phyloP scores from a whole-genome alignment of 1,140 invertebrate species.

The Himalopsyche phryganea region DNA sequence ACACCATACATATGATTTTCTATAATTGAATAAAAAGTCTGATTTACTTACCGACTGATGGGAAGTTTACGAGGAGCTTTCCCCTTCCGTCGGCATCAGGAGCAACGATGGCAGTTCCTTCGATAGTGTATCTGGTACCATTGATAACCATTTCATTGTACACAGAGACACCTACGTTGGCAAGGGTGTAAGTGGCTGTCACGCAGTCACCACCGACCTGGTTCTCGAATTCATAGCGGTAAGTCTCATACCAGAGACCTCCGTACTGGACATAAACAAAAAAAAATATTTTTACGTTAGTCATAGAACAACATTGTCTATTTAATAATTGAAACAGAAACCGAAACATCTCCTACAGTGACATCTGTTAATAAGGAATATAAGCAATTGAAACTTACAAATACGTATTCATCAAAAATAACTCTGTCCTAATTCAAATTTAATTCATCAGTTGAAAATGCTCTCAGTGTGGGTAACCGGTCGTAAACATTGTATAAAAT shows the following conservation, averaged over 20 bases:
- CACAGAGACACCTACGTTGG: slow-evolving; percentile 10
- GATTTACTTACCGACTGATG: slow-evolving; percentile 31
- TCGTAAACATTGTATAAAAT: too few species aligned
- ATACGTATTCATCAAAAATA: too few species aligned
- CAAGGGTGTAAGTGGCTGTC: slow-evolving; percentile 36
- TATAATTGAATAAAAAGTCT: not conserved
- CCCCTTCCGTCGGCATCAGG: slow-evolving; percentile 21
- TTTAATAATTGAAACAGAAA: too few species aligned
- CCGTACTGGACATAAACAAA: slow-evolving; percentile 37
- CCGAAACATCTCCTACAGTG: slow-evolving; percentile 41
- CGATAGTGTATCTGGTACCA: slow-evolving; percentile 21
- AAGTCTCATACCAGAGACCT: slow-evolving; percentile 41
- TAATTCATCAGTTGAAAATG: too few species aligned
- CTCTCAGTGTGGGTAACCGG: too few species aligned
- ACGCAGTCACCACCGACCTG: slow-evolving; percentile 36
- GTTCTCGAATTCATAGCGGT: slow-evolving; percentile 39
- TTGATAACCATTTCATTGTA: slow-evolving; percentile 15
- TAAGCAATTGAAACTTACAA: too few species aligned
- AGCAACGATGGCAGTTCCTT: slow-evolving; percentile 37
- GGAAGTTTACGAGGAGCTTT: slow-evolving; percentile 29
- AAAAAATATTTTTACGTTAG: not conserved
- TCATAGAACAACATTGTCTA: too few species aligned
- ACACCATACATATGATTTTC: too few species aligned
- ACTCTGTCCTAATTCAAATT: too few species aligned
- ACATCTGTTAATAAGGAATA: too few species aligned